A percentile compares a stretch with the other conserved stretches of the same genome.
These are phyloP conservation scores for Acipenser oxyrinchus DNA, from an alignment of 2,797 vertebrate genomes.

Conservation along the genomic window DNA sequence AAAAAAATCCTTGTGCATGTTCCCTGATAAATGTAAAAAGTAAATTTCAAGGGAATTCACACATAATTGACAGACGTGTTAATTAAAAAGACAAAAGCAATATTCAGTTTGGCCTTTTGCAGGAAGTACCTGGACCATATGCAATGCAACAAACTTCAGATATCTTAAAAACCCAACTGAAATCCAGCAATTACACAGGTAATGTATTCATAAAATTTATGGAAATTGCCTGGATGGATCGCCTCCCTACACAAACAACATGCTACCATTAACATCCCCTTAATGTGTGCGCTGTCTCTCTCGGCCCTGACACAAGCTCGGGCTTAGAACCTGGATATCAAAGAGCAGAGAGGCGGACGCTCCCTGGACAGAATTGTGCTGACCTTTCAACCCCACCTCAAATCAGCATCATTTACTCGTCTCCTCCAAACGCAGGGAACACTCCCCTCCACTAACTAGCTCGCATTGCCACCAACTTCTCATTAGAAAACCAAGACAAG, in stretches of 20 bases:
- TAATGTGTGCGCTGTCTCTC: conserved; percentile 47
- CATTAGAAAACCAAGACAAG: conserved; percentile 64
- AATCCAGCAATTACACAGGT: conserved; percentile 37
- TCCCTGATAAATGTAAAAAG: no score
- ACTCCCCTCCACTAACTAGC: conserved; percentile 86
- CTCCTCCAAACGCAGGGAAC: conserved; percentile 67
- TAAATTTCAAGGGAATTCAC: no score
- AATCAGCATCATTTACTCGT: conserved; percentile 74
- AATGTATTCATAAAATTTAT: conserved; percentile 24
- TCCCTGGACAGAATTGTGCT: conserved; percentile 92
- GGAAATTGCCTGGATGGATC: conserved; percentile 46
- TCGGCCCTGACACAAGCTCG: conserved; percentile 67
- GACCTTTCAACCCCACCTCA: conserved; percentile 85
- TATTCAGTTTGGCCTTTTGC: no score
- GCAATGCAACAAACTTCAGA: no score
- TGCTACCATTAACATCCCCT: conserved; percentile 68
- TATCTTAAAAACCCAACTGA: no score
- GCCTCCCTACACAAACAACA: conserved; percentile 44
- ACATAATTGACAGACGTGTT: no score
- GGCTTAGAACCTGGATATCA: conserved; percentile 89
- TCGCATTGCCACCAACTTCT: conserved; percentile 63
- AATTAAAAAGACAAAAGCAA: no score
- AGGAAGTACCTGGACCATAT: no score
- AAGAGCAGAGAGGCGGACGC: conserved; percentile 76
- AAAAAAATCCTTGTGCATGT: no score